Base-by-base conservation (phyloP, 2,888 invertebrate species). In the Cephus pulcher region DNA sequence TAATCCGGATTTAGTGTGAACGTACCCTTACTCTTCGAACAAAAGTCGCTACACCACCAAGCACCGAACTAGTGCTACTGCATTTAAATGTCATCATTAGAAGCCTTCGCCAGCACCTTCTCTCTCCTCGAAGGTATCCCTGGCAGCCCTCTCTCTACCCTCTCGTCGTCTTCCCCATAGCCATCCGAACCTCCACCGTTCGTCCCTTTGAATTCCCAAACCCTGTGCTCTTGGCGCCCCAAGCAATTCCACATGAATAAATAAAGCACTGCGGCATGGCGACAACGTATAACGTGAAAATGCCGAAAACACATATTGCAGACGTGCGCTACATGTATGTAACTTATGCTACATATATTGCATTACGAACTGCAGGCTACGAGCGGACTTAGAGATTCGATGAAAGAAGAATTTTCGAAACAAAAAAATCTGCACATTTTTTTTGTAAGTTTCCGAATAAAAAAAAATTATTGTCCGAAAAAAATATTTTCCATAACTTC, bases 1-100 rank as follows among this genome's bases (percentile, higher is more conserved):
- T 37, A 34, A 78, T 75, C 40, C 70, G 34, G 71, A 71, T 71
- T 80, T 82, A 77, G 80, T 83, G 85, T 80, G 84, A 84, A 84
- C 81, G 86, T 84, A 84, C 84, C 88, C 85, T 85, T 84, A 84
- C 82, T 81, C 84, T 83, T 78, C 80, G 76, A 76, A 75, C 79
- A 76, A 82, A 81, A 80, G 79, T 80, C 83, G 81, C 79, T 82
- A 81, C 81, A 84, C 86, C 84, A 85, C 86, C 87, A 85, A 87
- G 86, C 86, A 89, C 87, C 89, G 90, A 91, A 90, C 90, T 89
- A 90, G 89, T 89, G 88, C 89, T 88, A 90, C 90, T 91, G 91
- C 91, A 91, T 91, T 91, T 91, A 91, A 91, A 91, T 91, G 91
- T 91, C 91, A 91, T 91, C 91, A 91, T 91, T 91, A 90, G 89